phyloP scores from a whole-genome alignment of 2,888 invertebrate species.

The Tipula vernalis region DNA sequence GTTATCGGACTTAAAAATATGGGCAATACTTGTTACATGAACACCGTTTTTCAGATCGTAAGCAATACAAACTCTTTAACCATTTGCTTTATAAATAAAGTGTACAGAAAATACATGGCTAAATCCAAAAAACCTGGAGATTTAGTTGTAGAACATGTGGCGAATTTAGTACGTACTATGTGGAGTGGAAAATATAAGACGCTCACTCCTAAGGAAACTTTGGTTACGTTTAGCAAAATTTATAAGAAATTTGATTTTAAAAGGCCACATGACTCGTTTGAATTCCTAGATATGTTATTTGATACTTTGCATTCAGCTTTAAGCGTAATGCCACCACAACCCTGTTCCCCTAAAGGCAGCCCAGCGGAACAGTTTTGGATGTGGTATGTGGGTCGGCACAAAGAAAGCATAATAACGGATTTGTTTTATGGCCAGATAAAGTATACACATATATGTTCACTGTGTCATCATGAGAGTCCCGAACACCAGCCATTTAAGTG shows the following conservation, averaged over 20 bases:
- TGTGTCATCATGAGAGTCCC: slow-evolving; percentile 60
- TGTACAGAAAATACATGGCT: slow-evolving; percentile 49
- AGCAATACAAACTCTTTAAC: slow-evolving; percentile 69
- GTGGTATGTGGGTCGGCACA: slow-evolving; percentile 52
- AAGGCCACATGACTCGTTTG: slow-evolving; percentile 77
- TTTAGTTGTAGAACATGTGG: slow-evolving; percentile 69
- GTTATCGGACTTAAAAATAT: slow-evolving; percentile 82
- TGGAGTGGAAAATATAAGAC: slow-evolving; percentile 61
- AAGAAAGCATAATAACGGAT: slow-evolving; percentile 58
- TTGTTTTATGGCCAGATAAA: slow-evolving; percentile 79
- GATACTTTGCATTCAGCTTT: slow-evolving; percentile 82
- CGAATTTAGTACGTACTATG: slow-evolving; percentile 64
- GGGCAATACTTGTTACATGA: slow-evolving; percentile 96
- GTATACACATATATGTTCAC: slow-evolving; percentile 64
- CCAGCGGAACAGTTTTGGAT: slow-evolving; percentile 48
- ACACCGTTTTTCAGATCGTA: slow-evolving; percentile 85
- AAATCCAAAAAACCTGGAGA: slow-evolving; percentile 46
- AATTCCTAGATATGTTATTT: slow-evolving; percentile 76
- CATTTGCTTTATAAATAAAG: slow-evolving; percentile 61
- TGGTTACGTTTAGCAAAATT: slow-evolving; percentile 53
- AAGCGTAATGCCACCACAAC: slow-evolving; percentile 15
- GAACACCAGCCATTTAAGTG: slow-evolving; percentile 83
- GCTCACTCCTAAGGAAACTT: slow-evolving; percentile 52
- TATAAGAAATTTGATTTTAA: too few relatives aligned
- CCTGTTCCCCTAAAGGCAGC: not conserved